These are phyloP conservation scores for Corella eumyota DNA, from an alignment of 23 tunicate species.

Conservation along the genomic window DNA sequence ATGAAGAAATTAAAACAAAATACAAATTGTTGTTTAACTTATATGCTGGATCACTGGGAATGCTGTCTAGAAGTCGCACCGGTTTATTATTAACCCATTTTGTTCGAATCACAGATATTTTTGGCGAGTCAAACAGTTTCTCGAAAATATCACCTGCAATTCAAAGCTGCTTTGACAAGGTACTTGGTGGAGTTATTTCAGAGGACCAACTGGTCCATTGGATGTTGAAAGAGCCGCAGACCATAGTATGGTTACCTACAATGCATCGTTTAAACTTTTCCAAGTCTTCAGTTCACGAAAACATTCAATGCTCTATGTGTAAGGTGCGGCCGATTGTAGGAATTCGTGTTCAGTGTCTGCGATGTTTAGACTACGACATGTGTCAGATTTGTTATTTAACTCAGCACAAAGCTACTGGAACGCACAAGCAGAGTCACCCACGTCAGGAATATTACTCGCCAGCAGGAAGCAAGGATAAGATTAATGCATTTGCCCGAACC, in stretches of 20 bases:
- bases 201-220: conserved; percentile 48
- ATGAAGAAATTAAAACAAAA: conserved; percentile 25
- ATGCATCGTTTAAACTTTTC: conserved; percentile 72
- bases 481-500: conserved; percentile 70
- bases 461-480: conserved; percentile 49
- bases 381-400: conserved; percentile 75
- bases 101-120: conserved; percentile 38
- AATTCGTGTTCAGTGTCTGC: conserved; percentile 71
- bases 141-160: conserved; percentile 42
- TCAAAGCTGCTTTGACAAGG: conserved; percentile 56
- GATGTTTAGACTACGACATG: conserved; percentile 63
- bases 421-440: conserved; percentile 72
- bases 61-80: conserved; percentile 19
- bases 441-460: conserved; percentile 77
- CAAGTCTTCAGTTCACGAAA: conserved; percentile 43
- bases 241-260: conserved; percentile 74
- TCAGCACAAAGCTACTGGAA: conserved; percentile 12
- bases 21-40: conserved; percentile 22
- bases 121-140: conserved; percentile 32
- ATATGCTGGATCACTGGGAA: conserved; percentile 27
- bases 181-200: conserved; percentile 42
- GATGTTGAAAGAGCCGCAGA: conserved; percentile 54
- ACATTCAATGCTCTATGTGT: conserved; percentile 56
- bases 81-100: conserved; percentile 33
- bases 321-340: conserved; percentile 76